These are phyloP conservation scores for Aythya baeri DNA, from an alignment of 2,113 vertebrate genomes.

Conservation along the genomic window DNA sequence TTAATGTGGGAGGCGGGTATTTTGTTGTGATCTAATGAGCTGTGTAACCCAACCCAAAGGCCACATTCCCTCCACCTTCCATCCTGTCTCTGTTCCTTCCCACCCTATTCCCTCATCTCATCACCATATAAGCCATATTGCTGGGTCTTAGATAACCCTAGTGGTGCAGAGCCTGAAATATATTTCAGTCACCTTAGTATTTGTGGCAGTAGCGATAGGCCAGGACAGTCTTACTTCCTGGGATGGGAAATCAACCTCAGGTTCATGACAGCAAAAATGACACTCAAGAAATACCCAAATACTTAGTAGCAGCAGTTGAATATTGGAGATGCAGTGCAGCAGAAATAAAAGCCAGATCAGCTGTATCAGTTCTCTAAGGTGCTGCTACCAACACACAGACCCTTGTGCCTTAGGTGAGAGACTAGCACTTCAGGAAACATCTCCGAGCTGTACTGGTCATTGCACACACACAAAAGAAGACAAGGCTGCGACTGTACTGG, in stretches of 20 bases:
- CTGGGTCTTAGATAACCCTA: background rate
- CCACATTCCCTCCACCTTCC: no score
- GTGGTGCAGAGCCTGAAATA: background rate
- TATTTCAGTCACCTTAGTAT: background rate
- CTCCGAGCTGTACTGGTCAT: background rate
- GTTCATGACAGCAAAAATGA: background rate
- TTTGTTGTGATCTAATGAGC: background rate
- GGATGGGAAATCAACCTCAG: background rate
- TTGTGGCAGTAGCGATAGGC: background rate
- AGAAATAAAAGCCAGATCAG: background rate
- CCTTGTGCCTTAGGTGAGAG: background rate
- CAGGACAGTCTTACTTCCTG: background rate
- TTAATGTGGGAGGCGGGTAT: background rate
- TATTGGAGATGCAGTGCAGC: background rate
- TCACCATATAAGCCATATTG: background rate
- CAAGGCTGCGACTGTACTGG: background rate
- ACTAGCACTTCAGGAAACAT: background rate
- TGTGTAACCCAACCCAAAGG: background rate
- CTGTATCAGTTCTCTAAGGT: background rate
- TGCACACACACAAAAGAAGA: background rate
- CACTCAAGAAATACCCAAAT: background rate
- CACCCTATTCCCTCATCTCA: background rate
- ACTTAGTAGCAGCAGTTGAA: rapidly evolving
- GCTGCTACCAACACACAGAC: background rate
- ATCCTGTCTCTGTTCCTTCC: background rate